phyloP scores from a whole-genome alignment of 2,797 vertebrate genomes.

The Spinus olivaceus region DNA sequence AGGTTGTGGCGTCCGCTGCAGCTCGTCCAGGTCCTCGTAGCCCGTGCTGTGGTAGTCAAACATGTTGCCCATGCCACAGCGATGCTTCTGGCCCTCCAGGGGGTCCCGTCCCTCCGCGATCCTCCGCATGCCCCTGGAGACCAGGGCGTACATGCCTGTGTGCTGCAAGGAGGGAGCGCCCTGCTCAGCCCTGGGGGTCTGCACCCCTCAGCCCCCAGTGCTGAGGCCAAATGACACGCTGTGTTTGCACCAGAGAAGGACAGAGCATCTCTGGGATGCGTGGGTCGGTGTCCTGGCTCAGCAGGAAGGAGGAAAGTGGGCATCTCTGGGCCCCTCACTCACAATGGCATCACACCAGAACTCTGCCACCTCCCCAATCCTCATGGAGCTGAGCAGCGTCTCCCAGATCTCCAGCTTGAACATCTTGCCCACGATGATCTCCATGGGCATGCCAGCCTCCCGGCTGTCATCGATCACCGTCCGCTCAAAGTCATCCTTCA shows the following conservation, averaged over 20 bases:
- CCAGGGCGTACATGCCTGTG: slow-evolving; percentile 85
- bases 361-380: slow-evolving; percentile 86
- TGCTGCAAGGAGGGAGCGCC: slow-evolving; percentile 73
- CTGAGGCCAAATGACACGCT: not conserved
- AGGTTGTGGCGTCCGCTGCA: slow-evolving; percentile 83
- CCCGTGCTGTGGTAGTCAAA: slow-evolving; percentile 88
- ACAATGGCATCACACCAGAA: slow-evolving; percentile 89
- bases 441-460: slow-evolving; percentile 78
- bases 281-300: accelerated
- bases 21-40: slow-evolving; percentile 84
- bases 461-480: slow-evolving; percentile 87
- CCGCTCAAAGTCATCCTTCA: slow-evolving; percentile 86
- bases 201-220: not conserved
- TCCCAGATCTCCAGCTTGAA: slow-evolving; percentile 93
- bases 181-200: not conserved
- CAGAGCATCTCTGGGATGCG: not conserved
- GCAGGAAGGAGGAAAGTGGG: not conserved
- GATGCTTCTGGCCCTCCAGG: slow-evolving; percentile 85
- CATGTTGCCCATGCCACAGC: slow-evolving; percentile 89
- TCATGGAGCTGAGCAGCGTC: slow-evolving; percentile 86
- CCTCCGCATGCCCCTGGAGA: slow-evolving; percentile 85
- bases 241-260: not conserved
- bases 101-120: slow-evolving; percentile 86
- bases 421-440: slow-evolving; percentile 90
- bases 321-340: slow-evolving; percentile 36